phyloP scores from a whole-genome alignment of 2,113 vertebrate genomes.

The Maccullochella peelii region DNA sequence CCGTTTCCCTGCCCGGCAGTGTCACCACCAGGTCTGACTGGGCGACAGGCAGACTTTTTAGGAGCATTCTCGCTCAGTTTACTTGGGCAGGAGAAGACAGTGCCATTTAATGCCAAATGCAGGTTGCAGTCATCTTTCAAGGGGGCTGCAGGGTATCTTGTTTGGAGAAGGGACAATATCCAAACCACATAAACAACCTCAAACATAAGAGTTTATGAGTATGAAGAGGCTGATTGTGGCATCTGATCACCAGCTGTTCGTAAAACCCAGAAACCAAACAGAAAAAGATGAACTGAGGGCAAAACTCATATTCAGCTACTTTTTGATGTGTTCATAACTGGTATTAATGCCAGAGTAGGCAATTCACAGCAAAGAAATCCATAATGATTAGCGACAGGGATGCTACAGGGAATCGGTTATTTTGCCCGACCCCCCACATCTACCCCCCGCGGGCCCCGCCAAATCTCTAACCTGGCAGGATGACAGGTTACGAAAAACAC shows the following conservation, averaged over 20 bases:
- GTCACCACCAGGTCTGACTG: slow-evolving; percentile 18
- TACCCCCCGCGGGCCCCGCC: slow-evolving; percentile 23
- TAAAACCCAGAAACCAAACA: background rate
- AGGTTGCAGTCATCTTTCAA: slow-evolving; percentile 12
- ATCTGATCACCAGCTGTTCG: background rate
- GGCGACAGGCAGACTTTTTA: background rate
- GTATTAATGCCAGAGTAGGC: background rate
- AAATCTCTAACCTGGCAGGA: slow-evolving; percentile 60
- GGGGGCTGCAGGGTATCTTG: background rate
- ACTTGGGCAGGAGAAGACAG: slow-evolving; percentile 9
- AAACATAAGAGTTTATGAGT: slow-evolving; percentile 3
- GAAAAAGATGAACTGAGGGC: background rate
- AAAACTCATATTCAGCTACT: slow-evolving; percentile 7
- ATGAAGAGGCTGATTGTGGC: background rate
- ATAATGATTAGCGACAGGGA: slow-evolving; percentile 39
- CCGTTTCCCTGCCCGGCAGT: background rate
- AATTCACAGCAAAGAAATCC: slow-evolving; percentile 13
- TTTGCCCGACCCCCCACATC: slow-evolving; percentile 40
- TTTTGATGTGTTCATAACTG: background rate
- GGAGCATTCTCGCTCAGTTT: background rate
- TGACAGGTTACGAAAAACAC: slow-evolving; percentile 63
- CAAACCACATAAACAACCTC: slow-evolving; percentile 8
- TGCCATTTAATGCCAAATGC: slow-evolving; percentile 25
- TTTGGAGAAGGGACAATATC: background rate
- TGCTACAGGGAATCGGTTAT: slow-evolving; percentile 20